Evolutionary conservation across 2,113 vertebrate species (phyloP), one percentile per base, ranked within the genome.

Genomic region (Sylvietta virens): DNA sequence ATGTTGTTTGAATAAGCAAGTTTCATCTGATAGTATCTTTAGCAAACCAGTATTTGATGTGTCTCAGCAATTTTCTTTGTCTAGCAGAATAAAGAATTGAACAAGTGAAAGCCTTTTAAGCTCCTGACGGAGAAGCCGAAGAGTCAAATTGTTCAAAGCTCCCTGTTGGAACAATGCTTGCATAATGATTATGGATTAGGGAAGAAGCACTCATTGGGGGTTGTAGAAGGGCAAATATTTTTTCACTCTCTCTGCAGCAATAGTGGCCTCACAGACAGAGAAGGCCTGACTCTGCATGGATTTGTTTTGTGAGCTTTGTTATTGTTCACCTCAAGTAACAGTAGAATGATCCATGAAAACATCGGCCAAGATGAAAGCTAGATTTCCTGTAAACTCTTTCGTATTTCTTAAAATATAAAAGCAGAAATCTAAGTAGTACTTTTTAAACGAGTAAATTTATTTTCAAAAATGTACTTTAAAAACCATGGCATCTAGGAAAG

Each of bases 41-140:
- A 87, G 44, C 82, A 82, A 95, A 83, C 17, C 39, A 37, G 44
- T 40, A 33, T 95, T 96, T 93, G 77, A 79, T 80, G 66, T 74
- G 58, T 92, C 66, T 96, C 95, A 97, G 94, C 95, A 78, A 27
- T 95, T 97, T 72, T 76, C 73, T 97, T 96, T 97, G 92, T 97
- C 54, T 51, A 66, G 50, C 27, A 56, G 81, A 81, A 91, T 87
- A 95, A 94, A 95, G 15, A 89, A 16, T 67, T 69, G 83, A 96
- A 70, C 2, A 8, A 92, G 15, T 28, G 31, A 95, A 96, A 97
- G 73, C 89, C 50, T 86, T 95, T 96, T 96, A 95, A 94, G 92
- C 90, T 96, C 31, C 66, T 81, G 44, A 71, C 1, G 33, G 88
- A 94, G 88, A 97, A 92, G 71, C 76, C 61, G 12, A 15, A 84